These are phyloP conservation scores for Sinodicranocentrus sp. DNA, from an alignment of 2,888 invertebrate species.

Conservation along the genomic window DNA sequence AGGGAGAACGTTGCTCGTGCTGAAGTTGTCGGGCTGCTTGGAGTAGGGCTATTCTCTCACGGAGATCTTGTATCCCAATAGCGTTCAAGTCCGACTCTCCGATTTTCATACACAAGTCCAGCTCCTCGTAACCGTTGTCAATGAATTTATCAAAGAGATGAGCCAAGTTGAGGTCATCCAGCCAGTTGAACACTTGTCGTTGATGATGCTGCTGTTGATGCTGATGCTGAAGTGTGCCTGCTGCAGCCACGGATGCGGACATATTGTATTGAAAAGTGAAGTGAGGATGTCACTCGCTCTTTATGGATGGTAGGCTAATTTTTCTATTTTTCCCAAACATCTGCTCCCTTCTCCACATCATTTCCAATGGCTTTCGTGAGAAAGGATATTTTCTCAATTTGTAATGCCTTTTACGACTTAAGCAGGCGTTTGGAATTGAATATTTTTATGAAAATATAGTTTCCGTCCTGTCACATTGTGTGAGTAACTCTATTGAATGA, in stretches of 20 bases:
- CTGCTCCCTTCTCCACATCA: neutral
- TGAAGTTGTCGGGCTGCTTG: slow-evolving; percentile 73
- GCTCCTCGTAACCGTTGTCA: slow-evolving; percentile 72
- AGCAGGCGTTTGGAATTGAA: no score
- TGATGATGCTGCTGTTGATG: slow-evolving; percentile 61
- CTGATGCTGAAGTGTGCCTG: slow-evolving; percentile 56
- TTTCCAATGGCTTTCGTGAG: slow-evolving; percentile 7
- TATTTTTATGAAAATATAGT: no score
- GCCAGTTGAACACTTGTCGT: slow-evolving; percentile 72
- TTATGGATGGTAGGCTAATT: neutral
- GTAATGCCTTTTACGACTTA: no score
- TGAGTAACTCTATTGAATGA: no score
- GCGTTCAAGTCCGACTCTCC: slow-evolving; percentile 74
- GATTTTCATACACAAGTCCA: slow-evolving; percentile 72
- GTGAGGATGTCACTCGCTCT: neutral
- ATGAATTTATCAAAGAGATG: slow-evolving; percentile 75
- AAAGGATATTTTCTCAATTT: no score
- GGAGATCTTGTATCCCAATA: slow-evolving; percentile 74
- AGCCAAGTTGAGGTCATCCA: slow-evolving; percentile 70
- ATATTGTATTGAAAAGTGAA: slow-evolving; percentile 40
- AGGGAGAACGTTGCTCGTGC: slow-evolving; percentile 58
- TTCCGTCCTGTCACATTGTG: no score
- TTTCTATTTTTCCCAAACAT: neutral
- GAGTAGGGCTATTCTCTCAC: slow-evolving; percentile 74
- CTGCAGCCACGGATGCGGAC: slow-evolving; percentile 53